phyloP scores from a whole-genome alignment of 2,113 vertebrate genomes.

The Anarhynchus alexandrinus region DNA sequence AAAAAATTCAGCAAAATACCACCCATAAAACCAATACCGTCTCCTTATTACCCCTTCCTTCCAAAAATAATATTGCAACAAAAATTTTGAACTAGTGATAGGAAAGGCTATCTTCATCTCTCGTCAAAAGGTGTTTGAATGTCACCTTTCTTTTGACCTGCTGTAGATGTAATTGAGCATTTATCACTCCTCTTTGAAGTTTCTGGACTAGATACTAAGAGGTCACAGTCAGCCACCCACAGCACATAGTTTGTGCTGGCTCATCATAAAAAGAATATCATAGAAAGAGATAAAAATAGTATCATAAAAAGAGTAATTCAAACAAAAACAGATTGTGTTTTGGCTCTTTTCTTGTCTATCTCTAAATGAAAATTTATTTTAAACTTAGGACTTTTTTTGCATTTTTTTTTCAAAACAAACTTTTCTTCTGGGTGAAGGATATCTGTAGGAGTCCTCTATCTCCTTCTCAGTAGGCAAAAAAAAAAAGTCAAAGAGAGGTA shows the following conservation, averaged over 20 bases:
- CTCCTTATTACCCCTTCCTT: neutral
- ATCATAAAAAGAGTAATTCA: neutral
- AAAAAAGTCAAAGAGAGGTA: neutral
- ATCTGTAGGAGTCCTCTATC: neutral
- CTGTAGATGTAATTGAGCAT: neutral
- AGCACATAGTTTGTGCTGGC: neutral
- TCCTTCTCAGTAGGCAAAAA: neutral
- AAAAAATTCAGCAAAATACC: neutral
- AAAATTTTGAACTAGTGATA: neutral
- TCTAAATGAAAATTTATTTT: neutral
- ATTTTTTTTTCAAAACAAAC: neutral
- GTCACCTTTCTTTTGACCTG: neutral
- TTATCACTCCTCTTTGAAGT: neutral
- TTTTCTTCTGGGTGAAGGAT: neutral
- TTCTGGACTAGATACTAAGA: neutral
- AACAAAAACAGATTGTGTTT: neutral
- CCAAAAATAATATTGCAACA: neutral
- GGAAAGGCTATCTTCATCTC: neutral
- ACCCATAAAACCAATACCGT: neutral
- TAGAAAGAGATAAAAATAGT: too few relatives aligned
- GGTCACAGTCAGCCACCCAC: neutral
- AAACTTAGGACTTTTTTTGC: rapidly evolving
- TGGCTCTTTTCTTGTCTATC: neutral
- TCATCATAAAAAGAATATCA: neutral
- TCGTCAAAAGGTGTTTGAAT: neutral